Evolutionary conservation across 2,113 vertebrate species (phyloP), one percentile per base, ranked within the genome.

Genomic region (Sturnus vulgaris): DNA sequence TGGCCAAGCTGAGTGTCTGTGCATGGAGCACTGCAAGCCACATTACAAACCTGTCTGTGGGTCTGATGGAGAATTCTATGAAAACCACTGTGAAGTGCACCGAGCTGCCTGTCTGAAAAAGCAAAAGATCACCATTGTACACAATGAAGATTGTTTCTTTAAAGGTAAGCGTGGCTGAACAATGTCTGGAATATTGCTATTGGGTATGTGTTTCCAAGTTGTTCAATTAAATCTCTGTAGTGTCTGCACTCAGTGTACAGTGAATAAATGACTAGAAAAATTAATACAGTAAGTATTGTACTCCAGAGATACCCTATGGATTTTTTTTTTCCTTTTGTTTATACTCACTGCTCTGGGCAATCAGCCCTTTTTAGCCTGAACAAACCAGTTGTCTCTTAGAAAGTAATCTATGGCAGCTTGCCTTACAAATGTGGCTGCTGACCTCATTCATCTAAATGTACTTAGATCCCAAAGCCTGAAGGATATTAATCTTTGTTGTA

Each of bases 11-110:
- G 98, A 98, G 77, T 99, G 99, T 22, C 77, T 92, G 15, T 99
- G 99, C 93, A 97, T 99, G 98, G 98, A 98, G 23, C 96, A 57
- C 81, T 99, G 99, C 91, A 99, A 98, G 50, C 98, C 97, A 0
- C 99, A 99, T 93, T 99, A 99, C 90, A 99, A 99, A 78, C 99
- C 99, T 0, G 99, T 99, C 64, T 99, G 99, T 2, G 99, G 99
- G 3, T 99, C 99, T 9, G 99, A 99, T 27, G 99, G 99, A 50
- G 98, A 98, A 93, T 98, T 99, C 83, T 99, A 99, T 90, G 98
- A 98, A 97, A 99, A 99, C 97, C 99, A 99, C 81, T 99, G 99
- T 25, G 99, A 99, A 92, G 99, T 99, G 28, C 99, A 99, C 94
- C 97, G 98, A 52, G 98, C 99, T 28, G 99, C 99, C n/a, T 99